phyloP scores from a whole-genome alignment of 2,113 vertebrate genomes.

The Mirza zaza region DNA sequence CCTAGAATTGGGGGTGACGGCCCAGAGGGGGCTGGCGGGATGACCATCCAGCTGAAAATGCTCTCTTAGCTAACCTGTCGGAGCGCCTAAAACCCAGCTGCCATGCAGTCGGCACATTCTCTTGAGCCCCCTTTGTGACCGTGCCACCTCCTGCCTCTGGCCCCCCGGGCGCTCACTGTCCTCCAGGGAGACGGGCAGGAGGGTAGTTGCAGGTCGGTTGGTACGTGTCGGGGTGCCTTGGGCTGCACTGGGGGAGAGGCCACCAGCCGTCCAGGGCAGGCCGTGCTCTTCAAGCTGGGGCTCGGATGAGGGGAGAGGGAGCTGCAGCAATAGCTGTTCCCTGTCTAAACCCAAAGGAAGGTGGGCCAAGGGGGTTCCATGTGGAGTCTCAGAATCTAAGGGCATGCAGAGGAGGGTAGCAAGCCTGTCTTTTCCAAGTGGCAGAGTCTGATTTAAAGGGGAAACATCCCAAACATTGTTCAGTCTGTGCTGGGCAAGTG shows the following conservation, averaged over 20 bases:
- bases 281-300: fast-evolving
- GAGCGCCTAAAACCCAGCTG: neutral
- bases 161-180: neutral
- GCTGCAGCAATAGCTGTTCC: too few species aligned
- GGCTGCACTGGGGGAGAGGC: too few species aligned
- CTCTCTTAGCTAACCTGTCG: too few species aligned
- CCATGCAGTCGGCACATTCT: fast-evolving
- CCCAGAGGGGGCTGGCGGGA: neutral
- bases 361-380: too few species aligned
- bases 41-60: neutral
- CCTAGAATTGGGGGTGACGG: neutral
- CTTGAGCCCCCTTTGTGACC: neutral
- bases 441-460: neutral
- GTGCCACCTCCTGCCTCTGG: neutral
- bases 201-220: fast-evolving
- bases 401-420: neutral
- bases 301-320: neutral
- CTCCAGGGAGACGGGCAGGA: neutral
- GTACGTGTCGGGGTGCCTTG: fast-evolving
- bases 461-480: neutral
- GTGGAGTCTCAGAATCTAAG: neutral
- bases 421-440: neutral
- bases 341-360: neutral
- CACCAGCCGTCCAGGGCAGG: fast-evolving
- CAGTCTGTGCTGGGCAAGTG: neutral